phyloP scores from a whole-genome alignment of 2,797 vertebrate genomes.

The Leuciscus waleckii region DNA sequence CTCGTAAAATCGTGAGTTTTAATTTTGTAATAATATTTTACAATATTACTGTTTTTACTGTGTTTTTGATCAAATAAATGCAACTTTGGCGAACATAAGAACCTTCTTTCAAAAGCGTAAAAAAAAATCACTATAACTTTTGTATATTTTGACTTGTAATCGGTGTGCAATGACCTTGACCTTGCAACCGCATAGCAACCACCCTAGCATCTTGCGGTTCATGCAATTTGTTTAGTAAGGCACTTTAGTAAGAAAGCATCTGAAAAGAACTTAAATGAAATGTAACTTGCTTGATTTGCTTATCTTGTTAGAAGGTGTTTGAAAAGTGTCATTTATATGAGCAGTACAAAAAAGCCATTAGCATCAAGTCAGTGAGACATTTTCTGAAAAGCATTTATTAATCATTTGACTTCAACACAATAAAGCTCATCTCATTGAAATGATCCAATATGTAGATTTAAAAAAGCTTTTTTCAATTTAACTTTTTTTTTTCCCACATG shows the following conservation, averaged over 20 bases:
- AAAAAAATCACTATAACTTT: neutral
- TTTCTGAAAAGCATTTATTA: neutral
- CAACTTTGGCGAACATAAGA: neutral
- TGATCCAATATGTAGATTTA: neutral
- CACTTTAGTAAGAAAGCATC: neutral
- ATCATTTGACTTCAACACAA: neutral
- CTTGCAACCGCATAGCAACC: neutral
- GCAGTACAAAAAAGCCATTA: neutral
- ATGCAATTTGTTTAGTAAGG: neutral
- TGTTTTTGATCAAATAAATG: neutral
- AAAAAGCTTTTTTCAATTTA: neutral
- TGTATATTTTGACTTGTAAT: neutral
- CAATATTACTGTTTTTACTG: neutral
- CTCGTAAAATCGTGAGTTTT: neutral
- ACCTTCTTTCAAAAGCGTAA: neutral
- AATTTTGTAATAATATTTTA: neutral
- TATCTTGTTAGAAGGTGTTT: constrained; percentile 7
- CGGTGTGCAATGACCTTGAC: neutral
- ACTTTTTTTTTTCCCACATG: neutral
- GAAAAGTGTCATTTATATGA: neutral
- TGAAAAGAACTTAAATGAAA: neutral
- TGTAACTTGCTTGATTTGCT: neutral
- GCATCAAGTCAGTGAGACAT: neutral
- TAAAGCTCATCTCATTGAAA: neutral
- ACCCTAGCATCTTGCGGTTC: neutral